Conservation (phyloP, 2,113 vertebrate species). For the Ginglymostoma cirratum region DNA sequence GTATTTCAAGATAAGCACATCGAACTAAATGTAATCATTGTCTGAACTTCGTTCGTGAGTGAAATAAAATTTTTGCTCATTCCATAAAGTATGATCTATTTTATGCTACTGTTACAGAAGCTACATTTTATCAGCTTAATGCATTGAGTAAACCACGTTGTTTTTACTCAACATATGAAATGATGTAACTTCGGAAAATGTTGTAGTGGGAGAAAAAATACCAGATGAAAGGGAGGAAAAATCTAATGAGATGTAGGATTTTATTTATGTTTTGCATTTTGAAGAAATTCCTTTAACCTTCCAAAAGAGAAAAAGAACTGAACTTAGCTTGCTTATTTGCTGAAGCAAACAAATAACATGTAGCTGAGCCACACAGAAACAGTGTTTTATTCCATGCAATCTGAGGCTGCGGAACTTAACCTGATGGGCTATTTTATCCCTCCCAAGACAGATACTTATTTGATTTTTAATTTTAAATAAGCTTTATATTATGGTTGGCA, state of each 20-base stretch:
- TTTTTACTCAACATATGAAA: not conserved
- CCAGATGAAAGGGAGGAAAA: not conserved
- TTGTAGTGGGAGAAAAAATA: not conserved
- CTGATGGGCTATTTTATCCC: too few relatives aligned
- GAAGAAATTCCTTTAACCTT: not conserved
- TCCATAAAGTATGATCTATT: not conserved
- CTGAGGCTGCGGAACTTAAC: not conserved
- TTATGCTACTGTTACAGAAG: not conserved
- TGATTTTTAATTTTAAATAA: too few relatives aligned
- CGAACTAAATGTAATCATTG: not conserved
- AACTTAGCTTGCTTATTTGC: not conserved
- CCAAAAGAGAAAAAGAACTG: not conserved
- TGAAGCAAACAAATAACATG: too few relatives aligned
- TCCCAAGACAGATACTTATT: too few relatives aligned
- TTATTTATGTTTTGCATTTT: not conserved
- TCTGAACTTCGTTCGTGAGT: not conserved
- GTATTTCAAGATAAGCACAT: not conserved
- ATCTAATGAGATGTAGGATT: not conserved
- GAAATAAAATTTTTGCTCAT: not conserved
- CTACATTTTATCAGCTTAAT: not conserved
- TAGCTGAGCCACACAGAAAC: not conserved
- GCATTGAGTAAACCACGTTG: not conserved
- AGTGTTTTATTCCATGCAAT: not conserved
- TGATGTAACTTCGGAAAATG: too few relatives aligned
- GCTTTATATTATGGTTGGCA: too few relatives aligned